Base-by-base conservation (phyloP, 2,888 invertebrate species). In the Eupithecia insigniata region DNA sequence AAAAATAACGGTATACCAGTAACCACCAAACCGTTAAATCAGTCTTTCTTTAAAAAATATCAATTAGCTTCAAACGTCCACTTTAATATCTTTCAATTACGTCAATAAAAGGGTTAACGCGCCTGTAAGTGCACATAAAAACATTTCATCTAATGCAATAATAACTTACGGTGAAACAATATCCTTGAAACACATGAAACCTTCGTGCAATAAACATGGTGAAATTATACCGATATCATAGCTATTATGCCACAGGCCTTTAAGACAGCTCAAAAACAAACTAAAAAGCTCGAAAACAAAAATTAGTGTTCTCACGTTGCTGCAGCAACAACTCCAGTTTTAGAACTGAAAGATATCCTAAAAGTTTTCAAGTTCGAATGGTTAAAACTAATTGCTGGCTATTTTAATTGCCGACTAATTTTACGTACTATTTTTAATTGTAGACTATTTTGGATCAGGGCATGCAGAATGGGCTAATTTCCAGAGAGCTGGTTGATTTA, bases 201-300 rank as follows among this genome's bases (percentile, higher is more conserved):
- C 46, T 22, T 46, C 32, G 32, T 65, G 69, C 71, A 67, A 76
- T 64, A 71, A 69, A 70, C 46, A 22, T 26, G 32, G 39, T 36
- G 68, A 69, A 70, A 69, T 70, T 72, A 73, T 68, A 69, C 60
- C 69, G 70, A 70, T 72, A 74, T 65, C 43, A 66, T 34, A 58
- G 61, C 64, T 51, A 22, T 51, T 67, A 73, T 55, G 72, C 1
- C 32, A 66, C 69, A 69, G 72, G 22, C 69, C 4, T 46, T 34
- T 10, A n/a, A 16, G 2, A 26, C 43, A 62, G 22, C 32, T 61
- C 4, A n/a, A 8, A 30, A 3, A 32, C 32, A 32, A 5, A 7
- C 32, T 3, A 4, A 5, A 32, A 7, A 5, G 32, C 7, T 32
- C 32, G 5, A 7, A 32, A 3, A 32, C 5, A 32, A 2, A 7